These are phyloP conservation scores for Eptatretus burgeri DNA, from an alignment of 2,113 vertebrate species.

Conservation along the genomic window DNA sequence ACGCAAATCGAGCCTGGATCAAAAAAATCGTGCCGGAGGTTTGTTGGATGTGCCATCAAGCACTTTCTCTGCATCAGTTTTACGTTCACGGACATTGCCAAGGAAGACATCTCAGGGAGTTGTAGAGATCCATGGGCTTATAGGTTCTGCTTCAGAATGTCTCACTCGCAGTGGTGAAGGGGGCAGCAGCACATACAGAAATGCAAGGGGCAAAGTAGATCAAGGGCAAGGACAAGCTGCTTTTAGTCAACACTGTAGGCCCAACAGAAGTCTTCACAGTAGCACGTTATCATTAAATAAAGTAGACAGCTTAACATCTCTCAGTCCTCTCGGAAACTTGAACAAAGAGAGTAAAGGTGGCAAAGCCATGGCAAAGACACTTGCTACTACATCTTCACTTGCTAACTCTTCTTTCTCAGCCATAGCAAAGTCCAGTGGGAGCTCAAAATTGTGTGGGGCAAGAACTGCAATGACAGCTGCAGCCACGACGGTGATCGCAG, in stretches of 20 bases:
- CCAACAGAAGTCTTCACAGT: slow-evolving; percentile 1
- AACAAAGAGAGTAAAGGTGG: slow-evolving; percentile 28
- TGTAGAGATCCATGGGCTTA: not conserved
- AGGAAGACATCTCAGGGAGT: not conserved
- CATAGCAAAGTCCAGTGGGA: too few relatives aligned
- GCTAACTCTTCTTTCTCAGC: slow-evolving; percentile 13
- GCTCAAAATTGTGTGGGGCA: too few relatives aligned
- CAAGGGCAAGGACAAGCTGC: too few relatives aligned
- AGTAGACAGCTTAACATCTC: slow-evolving; percentile 40
- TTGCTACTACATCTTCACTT: slow-evolving; percentile 28
- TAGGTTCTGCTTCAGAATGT: too few relatives aligned
- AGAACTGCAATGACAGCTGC: too few relatives aligned
- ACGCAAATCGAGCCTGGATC: slow-evolving; percentile 77
- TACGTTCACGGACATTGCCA: not conserved
- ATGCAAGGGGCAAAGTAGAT: too few relatives aligned
- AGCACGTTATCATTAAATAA: slow-evolving; percentile 40
- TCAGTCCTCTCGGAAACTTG: slow-evolving; percentile 27
- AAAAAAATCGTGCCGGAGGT: slow-evolving; percentile 65
- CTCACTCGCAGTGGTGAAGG: too few relatives aligned
- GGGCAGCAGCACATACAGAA: too few relatives aligned
- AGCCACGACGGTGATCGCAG: too few relatives aligned
- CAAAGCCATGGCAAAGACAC: slow-evolving; percentile 13
- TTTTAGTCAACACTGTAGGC: not conserved
- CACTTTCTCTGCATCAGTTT: not conserved
- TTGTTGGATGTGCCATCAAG: slow-evolving; percentile 15